Base-by-base conservation (phyloP, 2,797 vertebrate genomes). In the Pipistrellus pygmaeus region DNA sequence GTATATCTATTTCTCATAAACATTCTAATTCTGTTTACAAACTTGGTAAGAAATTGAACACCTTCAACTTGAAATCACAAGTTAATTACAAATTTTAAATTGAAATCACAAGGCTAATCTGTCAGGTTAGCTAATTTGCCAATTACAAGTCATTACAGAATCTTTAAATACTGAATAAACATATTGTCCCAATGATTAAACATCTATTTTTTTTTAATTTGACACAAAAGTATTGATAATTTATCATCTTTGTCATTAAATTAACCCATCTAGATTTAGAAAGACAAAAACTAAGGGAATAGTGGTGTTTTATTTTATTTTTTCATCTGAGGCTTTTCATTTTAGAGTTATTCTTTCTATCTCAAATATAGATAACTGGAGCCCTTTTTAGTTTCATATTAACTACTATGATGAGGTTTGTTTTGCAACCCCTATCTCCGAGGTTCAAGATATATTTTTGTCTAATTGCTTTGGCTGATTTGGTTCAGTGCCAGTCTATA, bases 1-100 rank as follows among this genome's bases (percentile, higher is more conserved):
- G 35, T 92, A 94, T 95, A 86, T 88, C 71, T 85, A 90, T 44
- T 94, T 92, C 41, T 90, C 78, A 90, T 82, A 77, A 94, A 94
- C 2, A 3, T 91, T 91, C 62, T 93, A 89, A 88, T 97, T 96
- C 64, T 96, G 88, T 96, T 97, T 94, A 96, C 77, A 96, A 96
- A 86, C 75, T 90, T 85, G 85, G 64, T 91, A 1, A 77, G 96
- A 92, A 93, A 85, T 82, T 48, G 71, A 88, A n/a, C 2, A 85
- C 73, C 62, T 88, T 96, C 66, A 92, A 93, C 85, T 95, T 94
- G 77, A 95, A 96, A 95, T 80, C 82, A 84, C 15, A 93, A 96
- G 57, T 95, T 91, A 95, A 89, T 95, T 97, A 87, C 35, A 68
- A 72, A 83, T 88, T 96, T 95, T 90, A 96, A 96, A 90, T 81